Conservation (phyloP, 2,888 invertebrate genomes). For the Philopedon plagiatum region DNA sequence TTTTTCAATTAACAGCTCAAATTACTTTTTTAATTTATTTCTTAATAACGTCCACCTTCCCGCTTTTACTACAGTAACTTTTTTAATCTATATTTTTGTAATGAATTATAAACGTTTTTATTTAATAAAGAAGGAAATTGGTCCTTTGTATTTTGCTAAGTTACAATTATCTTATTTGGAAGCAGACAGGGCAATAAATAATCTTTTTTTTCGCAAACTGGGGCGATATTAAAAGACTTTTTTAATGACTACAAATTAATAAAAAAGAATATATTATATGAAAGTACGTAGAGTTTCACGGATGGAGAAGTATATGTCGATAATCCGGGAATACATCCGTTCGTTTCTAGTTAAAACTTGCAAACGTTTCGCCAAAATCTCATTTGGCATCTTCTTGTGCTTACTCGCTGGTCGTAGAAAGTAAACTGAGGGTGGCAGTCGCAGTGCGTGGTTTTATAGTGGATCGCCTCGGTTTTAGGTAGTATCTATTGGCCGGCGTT, state of each 20-base stretch:
- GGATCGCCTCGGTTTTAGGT: too few species aligned
- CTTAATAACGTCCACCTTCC: conserved; percentile 17
- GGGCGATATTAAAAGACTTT: not conserved
- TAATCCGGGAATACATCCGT: too few species aligned
- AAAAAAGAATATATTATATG: too few species aligned
- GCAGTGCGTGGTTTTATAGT: too few species aligned
- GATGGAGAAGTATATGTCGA: too few species aligned
- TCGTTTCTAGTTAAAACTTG: too few species aligned
- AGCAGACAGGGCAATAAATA: not conserved
- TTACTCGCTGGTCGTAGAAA: too few species aligned
- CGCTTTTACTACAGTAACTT: not conserved
- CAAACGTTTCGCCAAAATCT: too few species aligned
- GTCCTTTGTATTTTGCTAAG: not conserved
- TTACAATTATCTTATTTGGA: not conserved
- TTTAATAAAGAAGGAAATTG: conserved; percentile 2
- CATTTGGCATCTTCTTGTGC: too few species aligned
- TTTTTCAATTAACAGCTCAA: conserved; percentile 26
- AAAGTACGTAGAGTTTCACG: too few species aligned
- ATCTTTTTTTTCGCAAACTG: not conserved
- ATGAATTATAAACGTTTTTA: conserved; percentile 1
- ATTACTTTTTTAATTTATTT: conserved; percentile 32
- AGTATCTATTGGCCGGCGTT: too few species aligned
- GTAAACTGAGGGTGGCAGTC: too few species aligned
- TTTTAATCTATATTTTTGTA: conserved; percentile 8
- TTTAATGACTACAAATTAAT: not conserved